Base-by-base conservation (phyloP, 1,140 invertebrate genomes). In the Bombus pyrosoma region DNA sequence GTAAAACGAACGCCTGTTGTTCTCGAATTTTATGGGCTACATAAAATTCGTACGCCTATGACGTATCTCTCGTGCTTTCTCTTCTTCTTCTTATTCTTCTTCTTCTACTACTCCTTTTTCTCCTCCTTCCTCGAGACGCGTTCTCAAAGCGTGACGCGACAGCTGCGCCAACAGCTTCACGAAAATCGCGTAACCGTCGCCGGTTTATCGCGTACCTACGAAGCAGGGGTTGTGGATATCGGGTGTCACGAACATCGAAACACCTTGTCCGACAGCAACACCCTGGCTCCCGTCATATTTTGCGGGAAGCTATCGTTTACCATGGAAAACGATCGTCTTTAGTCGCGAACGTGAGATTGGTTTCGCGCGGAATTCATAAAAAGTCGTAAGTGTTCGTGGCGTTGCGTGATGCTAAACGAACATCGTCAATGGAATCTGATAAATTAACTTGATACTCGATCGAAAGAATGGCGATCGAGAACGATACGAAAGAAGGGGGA, bases 171-270 rank as follows among this genome's bases (percentile, higher is more conserved):
- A 79, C 82, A 75, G 82, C 69, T 84, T 80, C 76, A 62, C 86
- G 69, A 87, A 87, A 87, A 87, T 87, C 82, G 71, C 76, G 34
- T 77, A 84, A 87, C 86, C 76, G 81, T 74, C 76, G 68, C 18
- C 39, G 83, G 53, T 85, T 85, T 85, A 80, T 85, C 83, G 53
- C 34, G 83, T 81, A 74, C 8, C 59, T 66, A 74, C 57, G 6
- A 41, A 28, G 18, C 69, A 62, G 57, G 78, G 71, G 37, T 66
- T 66, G 25, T 25, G 57, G 57, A 72, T 81, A 85, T 81, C 83
- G 75, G 66, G 59, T 77, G 53, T 84, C 80, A 69, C 39, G 37
- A 69, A 69, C 53, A 37, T 71, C 3, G 47, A 32, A 53, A 79
- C 75, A 72, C 28, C 76, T 62, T 80, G 83, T 80, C 18, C n/a